phyloP scores from a whole-genome alignment of 2,888 invertebrate genomes.

The Oscheius onirici region DNA sequence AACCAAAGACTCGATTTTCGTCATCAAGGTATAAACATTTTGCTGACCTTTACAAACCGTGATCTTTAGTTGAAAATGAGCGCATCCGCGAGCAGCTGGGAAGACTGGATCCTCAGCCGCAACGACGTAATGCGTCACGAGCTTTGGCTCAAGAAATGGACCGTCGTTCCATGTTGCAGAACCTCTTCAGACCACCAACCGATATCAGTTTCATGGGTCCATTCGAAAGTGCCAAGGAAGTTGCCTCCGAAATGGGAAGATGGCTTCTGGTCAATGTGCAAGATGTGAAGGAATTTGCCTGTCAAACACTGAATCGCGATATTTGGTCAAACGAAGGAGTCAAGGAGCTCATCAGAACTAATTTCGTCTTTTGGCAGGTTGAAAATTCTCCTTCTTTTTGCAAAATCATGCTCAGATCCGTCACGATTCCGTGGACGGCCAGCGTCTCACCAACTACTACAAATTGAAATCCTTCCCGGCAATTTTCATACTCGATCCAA shows the following conservation, averaged over 20 bases:
- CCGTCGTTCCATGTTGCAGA: constrained; percentile 74
- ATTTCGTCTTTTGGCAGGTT: constrained; percentile 81
- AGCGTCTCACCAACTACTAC: constrained; percentile 50
- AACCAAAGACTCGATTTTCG: constrained; percentile 34
- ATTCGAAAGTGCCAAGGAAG: constrained; percentile 77
- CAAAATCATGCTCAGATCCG: constrained; percentile 31
- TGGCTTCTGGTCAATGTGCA: constrained; percentile 82
- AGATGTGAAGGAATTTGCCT: constrained; percentile 79
- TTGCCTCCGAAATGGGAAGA: constrained; percentile 76
- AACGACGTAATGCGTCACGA: neutral
- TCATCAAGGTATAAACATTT: no score
- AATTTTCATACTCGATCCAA: constrained; percentile 60
- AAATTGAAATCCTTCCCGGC: constrained; percentile 49
- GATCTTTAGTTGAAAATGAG: no score
- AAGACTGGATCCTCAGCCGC: neutral
- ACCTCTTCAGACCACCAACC: constrained; percentile 80
- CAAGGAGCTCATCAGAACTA: constrained; percentile 77
- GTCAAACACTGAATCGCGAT: constrained; percentile 78
- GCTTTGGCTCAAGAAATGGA: neutral
- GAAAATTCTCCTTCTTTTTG: neutral
- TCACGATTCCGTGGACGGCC: constrained; percentile 48
- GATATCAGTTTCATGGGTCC: constrained; percentile 79
- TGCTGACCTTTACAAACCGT: no score
- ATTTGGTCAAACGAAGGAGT: constrained; percentile 79
- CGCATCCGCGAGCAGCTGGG: no score